Base-by-base conservation (phyloP, 2,888 invertebrate genomes). In the Apodemia duryi region DNA sequence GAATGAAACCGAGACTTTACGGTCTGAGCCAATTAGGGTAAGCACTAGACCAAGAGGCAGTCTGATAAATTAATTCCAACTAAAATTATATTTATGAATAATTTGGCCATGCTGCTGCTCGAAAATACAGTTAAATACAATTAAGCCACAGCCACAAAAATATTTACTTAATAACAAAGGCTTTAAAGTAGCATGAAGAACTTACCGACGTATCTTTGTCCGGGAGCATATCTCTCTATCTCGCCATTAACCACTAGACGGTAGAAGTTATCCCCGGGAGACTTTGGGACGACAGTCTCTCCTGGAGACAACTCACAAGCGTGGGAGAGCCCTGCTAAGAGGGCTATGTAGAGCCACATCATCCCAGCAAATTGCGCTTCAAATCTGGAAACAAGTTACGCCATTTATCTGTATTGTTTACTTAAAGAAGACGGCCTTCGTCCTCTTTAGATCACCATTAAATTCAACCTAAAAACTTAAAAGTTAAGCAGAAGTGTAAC, bases 181-280 rank as follows among this genome's bases (percentile, higher is more conserved):
- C 43, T 43, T 2, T 10, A 1, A 43, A 11, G 11, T 43, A 43
- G 43, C 43, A 43, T 43, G 13, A 49, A 6, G 60, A 11, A 75
- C 92, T 93, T 80, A 95, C 95, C 92, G 67, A 96, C 96, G 80
- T 98, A 98, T 72, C 96, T 93, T 79, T 96, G 94, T 69, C 95
- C 96, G 2, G 98, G 97, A 65, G 95, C 94, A 84, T 98, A 98
- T 80, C 96, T 95, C 79, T 95, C 95, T 32, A 96, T 94, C 75
- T 95, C 95, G 57, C 96, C 97, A 76, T 95, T 96, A 75, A 97
- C 93, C 78, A 95, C 92, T 77, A 98, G 94, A 76, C 94, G 93
- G 89, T 96, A 98, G 78, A 96, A 97, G 89, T 97, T 97, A 88
- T 98, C 97, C 41, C 98, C 98, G 32, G 95, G 93, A 71, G 94